Base-by-base conservation (phyloP, 2,113 vertebrate genomes). In the Gorsachius goisagi region DNA sequence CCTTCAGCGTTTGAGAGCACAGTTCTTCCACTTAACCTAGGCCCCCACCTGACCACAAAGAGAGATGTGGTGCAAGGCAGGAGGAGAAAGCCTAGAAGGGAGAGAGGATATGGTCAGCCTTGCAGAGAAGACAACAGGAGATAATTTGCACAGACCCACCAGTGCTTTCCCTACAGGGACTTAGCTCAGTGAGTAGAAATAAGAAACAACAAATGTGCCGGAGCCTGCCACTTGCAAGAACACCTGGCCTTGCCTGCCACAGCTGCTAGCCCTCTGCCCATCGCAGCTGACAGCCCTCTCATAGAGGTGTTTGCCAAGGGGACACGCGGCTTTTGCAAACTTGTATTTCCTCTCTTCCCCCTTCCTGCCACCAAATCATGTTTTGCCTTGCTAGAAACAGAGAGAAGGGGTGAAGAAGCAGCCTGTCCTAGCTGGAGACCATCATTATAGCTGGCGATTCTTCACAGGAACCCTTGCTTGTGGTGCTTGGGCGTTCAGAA, bases 61-160 rank as follows among this genome's bases (percentile, higher is more conserved):
- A 78, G 35, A 59, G 74, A 81, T 60, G 49, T 88, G 49, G 41
- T 76, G 74, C 28, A 73, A 94, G 63, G 37, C 86, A 95, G 93
- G 95, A 95, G 94, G 73, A 91, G 66, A 93, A 72, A 53, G 23
- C 24, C 47, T n/a, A 56, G 19, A 91, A 93, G 64, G 49, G 58
- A 93, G 79, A 71, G 53, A 58, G 73, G 56, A 93, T 92, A 56
- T 26, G 39, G 41, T 84, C 79, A 93, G 41, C 59, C 9, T 74
- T 63, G 26, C n/a, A 69, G 47, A 74, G 41, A 86, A 88, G 78
- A 96, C 87, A 96, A 95, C 85, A 80, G 88, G 18, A 91, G 62
- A 96, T 78, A 56, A 41, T 78, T 95, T 93, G 11, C 72, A 33
- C 94, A 96, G 87, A 85, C 76, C 88, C 87, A 88, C 68, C 52